Conservation (phyloP, 2,113 vertebrate genomes). For the Orycteropus afer region DNA sequence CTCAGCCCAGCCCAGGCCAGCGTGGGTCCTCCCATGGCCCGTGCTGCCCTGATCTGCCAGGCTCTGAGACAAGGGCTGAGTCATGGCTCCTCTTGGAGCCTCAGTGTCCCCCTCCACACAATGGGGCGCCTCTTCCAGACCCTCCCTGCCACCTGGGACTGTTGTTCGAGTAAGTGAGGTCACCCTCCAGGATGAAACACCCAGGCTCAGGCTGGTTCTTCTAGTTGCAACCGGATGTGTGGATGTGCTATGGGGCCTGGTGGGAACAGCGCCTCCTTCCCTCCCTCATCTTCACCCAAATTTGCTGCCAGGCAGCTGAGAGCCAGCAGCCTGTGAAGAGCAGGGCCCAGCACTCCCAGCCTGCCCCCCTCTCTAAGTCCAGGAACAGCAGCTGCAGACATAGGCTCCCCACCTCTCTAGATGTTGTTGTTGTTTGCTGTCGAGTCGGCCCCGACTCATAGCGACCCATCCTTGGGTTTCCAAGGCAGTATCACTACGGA, state of each 20-base stretch:
- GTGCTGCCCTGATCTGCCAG: not conserved
- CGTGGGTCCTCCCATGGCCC: rapidly evolving
- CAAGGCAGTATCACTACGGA: too few relatives aligned
- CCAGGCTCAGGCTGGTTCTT: slow-evolving; percentile 50
- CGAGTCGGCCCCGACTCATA: too few relatives aligned
- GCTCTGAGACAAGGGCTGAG: slow-evolving; percentile 32
- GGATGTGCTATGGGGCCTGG: not conserved
- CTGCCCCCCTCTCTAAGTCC: not conserved
- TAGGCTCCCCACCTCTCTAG: rapidly evolving
- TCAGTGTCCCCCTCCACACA: slow-evolving; percentile 50
- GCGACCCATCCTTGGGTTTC: too few relatives aligned
- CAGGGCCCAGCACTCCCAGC: not conserved
- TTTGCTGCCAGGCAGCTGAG: not conserved
- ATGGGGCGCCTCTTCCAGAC: slow-evolving; percentile 2
- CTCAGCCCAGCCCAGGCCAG: not conserved
- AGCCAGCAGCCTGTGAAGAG: not conserved
- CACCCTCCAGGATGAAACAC: not conserved
- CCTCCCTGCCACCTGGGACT: not conserved
- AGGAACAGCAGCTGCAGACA: rapidly evolving
- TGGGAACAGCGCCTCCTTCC: not conserved
- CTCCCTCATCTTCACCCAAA: not conserved
- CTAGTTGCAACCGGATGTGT: slow-evolving; percentile 1
- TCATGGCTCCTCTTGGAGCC: slow-evolving; percentile 40
- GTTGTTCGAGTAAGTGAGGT: slow-evolving; percentile 49
- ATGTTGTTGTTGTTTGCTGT: too few relatives aligned